phyloP scores from a whole-genome alignment of 2,888 invertebrate species.

The Polyploca ridens region DNA sequence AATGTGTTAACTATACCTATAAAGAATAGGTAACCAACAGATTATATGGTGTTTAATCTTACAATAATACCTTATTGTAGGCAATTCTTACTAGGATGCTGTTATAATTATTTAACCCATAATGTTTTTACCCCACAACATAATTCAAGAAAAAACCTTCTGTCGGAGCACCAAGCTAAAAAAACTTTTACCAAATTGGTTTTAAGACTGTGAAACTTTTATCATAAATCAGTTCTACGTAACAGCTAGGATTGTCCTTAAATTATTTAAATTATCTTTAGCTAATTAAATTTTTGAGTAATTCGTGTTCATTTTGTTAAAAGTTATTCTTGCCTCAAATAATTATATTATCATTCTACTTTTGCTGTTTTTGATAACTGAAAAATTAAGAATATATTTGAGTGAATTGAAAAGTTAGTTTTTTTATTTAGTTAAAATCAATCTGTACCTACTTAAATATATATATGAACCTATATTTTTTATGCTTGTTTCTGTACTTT shows the following conservation, averaged over 20 bases:
- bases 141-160: not conserved
- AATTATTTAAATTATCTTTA: slow-evolving; percentile 54
- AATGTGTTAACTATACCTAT: too few relatives aligned
- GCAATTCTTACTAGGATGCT: too few relatives aligned
- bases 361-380: not conserved
- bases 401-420: too few relatives aligned
- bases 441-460: too few relatives aligned
- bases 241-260: slow-evolving; percentile 54
- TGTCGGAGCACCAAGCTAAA: not conserved
- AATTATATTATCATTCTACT: not conserved
- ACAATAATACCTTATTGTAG: too few relatives aligned
- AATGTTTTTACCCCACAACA: not conserved
- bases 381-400: not conserved
- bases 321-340: not conserved
- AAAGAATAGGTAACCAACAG: too few relatives aligned
- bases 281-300: slow-evolving; percentile 42
- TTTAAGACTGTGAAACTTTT: slow-evolving; percentile 66
- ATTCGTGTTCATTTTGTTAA: slow-evolving; percentile 16
- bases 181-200: slow-evolving; percentile 66
- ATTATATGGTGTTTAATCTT: too few relatives aligned
- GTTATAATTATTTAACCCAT: too few relatives aligned
- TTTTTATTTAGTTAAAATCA: too few relatives aligned
- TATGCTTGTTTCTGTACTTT: too few relatives aligned
- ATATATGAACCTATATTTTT: too few relatives aligned
- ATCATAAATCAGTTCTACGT: slow-evolving; percentile 66